Conservation (phyloP, 2,113 vertebrate genomes). For the Fregetta grallaria region DNA sequence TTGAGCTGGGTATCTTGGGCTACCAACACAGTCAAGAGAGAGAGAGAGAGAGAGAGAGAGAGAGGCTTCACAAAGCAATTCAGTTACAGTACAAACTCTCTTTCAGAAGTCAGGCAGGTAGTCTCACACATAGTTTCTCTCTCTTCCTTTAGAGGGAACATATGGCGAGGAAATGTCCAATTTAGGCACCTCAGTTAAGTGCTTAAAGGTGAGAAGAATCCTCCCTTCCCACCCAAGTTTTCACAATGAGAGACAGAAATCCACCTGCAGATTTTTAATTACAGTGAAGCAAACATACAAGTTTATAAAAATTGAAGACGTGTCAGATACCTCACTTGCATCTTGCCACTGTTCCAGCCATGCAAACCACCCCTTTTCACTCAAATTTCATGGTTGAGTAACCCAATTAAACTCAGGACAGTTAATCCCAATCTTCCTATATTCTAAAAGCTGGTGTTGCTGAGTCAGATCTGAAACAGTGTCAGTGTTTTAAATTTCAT, state of each 20-base stretch:
- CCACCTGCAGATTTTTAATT: constrained; percentile 9
- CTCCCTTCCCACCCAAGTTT: background rate
- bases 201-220: background rate
- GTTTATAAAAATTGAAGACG: background rate
- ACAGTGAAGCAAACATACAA: background rate
- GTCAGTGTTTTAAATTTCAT: background rate
- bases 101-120: background rate
- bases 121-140: background rate
- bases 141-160: background rate
- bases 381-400: background rate
- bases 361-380: background rate
- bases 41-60: background rate
- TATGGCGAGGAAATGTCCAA: background rate
- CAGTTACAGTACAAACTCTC: background rate
- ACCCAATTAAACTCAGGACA: background rate
- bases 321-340: background rate
- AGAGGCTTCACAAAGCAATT: background rate
- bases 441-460: background rate
- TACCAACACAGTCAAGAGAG: background rate
- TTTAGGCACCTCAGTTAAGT: background rate
- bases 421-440: background rate
- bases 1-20: background rate
- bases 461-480: background rate
- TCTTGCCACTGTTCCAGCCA: background rate
- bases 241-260: background rate